phyloP scores from a whole-genome alignment of 2,113 vertebrate species.

The Galeopterus variegatus region DNA sequence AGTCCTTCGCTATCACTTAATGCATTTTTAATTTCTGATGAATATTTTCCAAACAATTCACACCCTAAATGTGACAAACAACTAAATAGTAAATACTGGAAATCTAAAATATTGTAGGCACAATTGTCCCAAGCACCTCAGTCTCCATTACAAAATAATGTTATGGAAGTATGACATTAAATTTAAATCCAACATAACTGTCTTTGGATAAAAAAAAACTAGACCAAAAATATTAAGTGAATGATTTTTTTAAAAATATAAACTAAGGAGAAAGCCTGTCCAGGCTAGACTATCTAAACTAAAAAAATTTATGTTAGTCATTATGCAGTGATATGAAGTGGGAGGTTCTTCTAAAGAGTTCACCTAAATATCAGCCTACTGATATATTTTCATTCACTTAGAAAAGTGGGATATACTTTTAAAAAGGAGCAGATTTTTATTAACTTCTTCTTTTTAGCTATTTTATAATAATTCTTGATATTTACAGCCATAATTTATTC shows the following conservation, averaged over 20 bases:
- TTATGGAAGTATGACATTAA: background rate
- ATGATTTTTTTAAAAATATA: slow-evolving; percentile 44
- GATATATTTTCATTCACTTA: slow-evolving; percentile 19
- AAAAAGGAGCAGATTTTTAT: slow-evolving; percentile 31
- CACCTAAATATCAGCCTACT: background rate
- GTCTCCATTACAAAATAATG: background rate
- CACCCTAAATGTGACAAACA: background rate
- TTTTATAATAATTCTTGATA: background rate
- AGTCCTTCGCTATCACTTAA: background rate
- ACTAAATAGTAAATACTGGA: background rate
- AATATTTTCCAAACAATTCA: slow-evolving; percentile 39
- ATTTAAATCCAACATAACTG: background rate
- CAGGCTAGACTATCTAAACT: background rate
- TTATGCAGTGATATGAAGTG: background rate
- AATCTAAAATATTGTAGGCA: background rate
- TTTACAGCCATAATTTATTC: background rate
- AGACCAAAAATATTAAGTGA: background rate
- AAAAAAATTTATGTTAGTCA: background rate
- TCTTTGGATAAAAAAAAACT: background rate
- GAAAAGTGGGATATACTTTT: background rate
- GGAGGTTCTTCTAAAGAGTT: background rate
- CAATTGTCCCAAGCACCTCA: background rate
- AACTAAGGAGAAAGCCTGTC: background rate
- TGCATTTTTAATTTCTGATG: slow-evolving; percentile 5
- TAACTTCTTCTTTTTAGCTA: background rate